Percentiles rank a stretch among this genome's conserved stretches.
These are phyloP conservation scores for Enteromius mattozi DNA, from an alignment of 2,797 vertebrate genomes.

Conservation along the genomic window DNA sequence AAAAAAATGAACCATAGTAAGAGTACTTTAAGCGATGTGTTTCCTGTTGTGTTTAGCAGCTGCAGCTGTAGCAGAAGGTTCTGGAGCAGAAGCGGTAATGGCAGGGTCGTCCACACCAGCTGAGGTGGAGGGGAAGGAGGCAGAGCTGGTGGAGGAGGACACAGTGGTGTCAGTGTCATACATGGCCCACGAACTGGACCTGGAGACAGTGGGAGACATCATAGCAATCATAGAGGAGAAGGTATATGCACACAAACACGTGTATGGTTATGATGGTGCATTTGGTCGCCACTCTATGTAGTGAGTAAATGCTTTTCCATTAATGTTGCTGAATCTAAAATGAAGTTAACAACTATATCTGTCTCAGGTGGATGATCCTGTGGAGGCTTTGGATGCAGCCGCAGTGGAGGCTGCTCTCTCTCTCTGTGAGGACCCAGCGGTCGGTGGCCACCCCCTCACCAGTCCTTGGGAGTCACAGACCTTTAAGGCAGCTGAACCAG, in stretches of 20 bases:
- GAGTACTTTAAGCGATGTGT: constrained; percentile 17
- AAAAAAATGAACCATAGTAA: background rate
- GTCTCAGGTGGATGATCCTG: constrained; percentile 90
- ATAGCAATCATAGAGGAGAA: constrained; percentile 77
- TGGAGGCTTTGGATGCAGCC: constrained; percentile 93
- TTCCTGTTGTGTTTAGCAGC: constrained; percentile 41
- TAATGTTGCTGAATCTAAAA: background rate
- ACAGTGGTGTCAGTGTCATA: constrained; percentile 77
- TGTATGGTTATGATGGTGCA: background rate
- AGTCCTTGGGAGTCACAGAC: constrained; percentile 91
- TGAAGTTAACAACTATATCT: background rate
- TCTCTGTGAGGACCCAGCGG: constrained; percentile 91
- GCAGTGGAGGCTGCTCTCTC: constrained; percentile 96
- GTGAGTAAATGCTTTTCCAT: background rate
- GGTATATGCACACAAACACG: constrained; percentile 40
- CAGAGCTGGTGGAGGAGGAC: constrained; percentile 77
- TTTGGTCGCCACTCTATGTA: background rate
- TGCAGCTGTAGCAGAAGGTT: constrained; percentile 70
- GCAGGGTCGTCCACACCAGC: constrained; percentile 64
- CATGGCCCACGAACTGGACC: constrained; percentile 92
- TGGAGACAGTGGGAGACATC: constrained; percentile 95
- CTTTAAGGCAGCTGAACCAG: constrained; percentile 71
- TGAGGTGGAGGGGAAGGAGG: constrained; percentile 67
- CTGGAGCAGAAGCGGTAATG: constrained; percentile 68
- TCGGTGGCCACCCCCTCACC: constrained; percentile 89